Percentiles rank a stretch among this genome's conserved stretches.
Evolutionary conservation across 2,113 vertebrate genomes (phyloP).

Genomic region (Nematolebias whitei): DNA sequence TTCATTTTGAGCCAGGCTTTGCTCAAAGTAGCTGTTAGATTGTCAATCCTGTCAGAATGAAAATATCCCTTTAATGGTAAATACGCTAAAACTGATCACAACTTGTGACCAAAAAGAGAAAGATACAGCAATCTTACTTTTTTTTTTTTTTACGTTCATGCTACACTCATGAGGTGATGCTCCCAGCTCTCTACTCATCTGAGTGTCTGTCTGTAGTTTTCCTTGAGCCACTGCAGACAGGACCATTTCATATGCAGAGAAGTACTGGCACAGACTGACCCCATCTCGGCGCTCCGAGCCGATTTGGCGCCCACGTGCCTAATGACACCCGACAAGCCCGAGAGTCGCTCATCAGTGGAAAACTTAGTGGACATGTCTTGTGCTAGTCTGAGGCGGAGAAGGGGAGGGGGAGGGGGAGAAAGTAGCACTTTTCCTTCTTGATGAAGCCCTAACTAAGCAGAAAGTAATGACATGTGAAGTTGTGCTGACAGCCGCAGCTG

Average conservation of each 20-base stretch:
- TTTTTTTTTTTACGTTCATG: neutral
- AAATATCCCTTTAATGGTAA: no score
- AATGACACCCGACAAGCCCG: conserved; percentile 73
- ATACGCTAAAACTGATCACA: no score
- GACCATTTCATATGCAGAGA: conserved; percentile 58
- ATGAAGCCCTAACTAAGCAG: conserved; percentile 81
- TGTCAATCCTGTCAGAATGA: no score
- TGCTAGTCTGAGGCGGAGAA: conserved; percentile 21
- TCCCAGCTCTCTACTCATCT: conserved; percentile 36
- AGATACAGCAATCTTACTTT: conserved; percentile 9
- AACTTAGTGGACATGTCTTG: conserved; percentile 65
- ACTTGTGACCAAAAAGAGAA: neutral
- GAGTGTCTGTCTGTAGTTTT: conserved; percentile 52
- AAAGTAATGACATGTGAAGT: conserved; percentile 84
- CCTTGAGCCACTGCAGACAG: conserved; percentile 39
- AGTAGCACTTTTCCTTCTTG: conserved; percentile 74
- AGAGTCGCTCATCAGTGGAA: conserved; percentile 66
- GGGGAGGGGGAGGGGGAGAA: conserved; percentile 33
- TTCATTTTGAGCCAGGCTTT: no score
- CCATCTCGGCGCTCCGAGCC: conserved; percentile 53
- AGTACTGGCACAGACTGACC: conserved; percentile 47
- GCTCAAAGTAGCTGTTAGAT: no score
- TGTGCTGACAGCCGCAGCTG: conserved; percentile 83
- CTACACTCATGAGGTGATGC: conserved; percentile 20
- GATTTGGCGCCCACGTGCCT: conserved; percentile 65